A percentile compares a stretch with the other conserved stretches of the same genome.
phyloP scores from a whole-genome alignment of 2,113 vertebrate species.

The Diphyllodes magnificus region DNA sequence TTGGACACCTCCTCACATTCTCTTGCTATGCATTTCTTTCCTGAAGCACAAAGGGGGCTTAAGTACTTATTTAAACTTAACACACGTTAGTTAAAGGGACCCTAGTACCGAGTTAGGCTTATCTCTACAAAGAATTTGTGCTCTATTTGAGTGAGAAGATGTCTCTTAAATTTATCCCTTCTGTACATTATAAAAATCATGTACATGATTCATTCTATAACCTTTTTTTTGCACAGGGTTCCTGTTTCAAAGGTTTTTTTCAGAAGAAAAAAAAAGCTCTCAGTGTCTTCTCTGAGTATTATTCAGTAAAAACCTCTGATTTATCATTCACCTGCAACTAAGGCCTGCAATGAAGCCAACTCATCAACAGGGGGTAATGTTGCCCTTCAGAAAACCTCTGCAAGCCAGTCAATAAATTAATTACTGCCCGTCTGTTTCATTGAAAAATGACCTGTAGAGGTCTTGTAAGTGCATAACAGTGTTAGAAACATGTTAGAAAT shows the following conservation, averaged over 20 bases:
- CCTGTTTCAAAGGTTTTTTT: not conserved
- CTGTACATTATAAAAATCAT: not conserved
- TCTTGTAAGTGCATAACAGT: not conserved
- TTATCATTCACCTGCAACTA: not conserved
- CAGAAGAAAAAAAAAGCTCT: not conserved
- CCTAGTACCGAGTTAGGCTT: accelerated
- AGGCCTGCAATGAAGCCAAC: not conserved
- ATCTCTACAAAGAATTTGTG: not conserved
- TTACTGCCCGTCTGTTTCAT: not conserved
- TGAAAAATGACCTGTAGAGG: not conserved
- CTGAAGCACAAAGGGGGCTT: not conserved
- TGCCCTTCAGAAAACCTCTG: not conserved
- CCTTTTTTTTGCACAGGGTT: not conserved
- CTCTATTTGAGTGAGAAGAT: not conserved
- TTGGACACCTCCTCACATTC: not conserved
- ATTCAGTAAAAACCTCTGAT: not conserved
- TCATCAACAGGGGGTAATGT: not conserved
- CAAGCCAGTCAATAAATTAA: not conserved
- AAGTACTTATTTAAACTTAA: not conserved
- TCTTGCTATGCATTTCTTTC: not conserved
- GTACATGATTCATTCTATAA: not conserved
- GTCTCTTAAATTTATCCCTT: not conserved
- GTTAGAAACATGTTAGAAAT: not conserved
- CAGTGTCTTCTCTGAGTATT: not conserved
- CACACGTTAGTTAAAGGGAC: not conserved